Evolutionary conservation across 2,113 vertebrate genomes (phyloP), one percentile per base, ranked within the genome.

Genomic region (Pomatostomus ruficeps): DNA sequence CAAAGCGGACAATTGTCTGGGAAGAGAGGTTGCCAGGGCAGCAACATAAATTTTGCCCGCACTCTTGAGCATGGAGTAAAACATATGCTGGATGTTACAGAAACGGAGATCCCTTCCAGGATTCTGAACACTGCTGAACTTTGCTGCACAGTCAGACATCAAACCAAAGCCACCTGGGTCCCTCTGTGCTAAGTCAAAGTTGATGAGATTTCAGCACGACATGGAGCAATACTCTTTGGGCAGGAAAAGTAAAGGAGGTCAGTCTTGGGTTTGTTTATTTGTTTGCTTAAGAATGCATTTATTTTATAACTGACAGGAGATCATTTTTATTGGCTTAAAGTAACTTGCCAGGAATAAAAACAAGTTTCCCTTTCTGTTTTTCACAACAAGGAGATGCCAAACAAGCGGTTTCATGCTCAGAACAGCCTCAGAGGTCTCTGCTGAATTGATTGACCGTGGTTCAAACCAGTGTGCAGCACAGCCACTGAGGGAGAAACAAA

Each of bases 401-500:
- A 83, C 0, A 35, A 88, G 23, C 1, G 11, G 31, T 72, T 83
- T 49, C 7, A 0, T 15, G 42, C 49, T 83, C 49, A 51, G 62
- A 82, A 67, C 35, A 79, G 16, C n/a, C 45, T 89, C 46, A 23
- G 66, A 85, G 11, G 25, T 91, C 74, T 89, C 93, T 62, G 71
- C 49, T 73, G 82, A 85, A 93, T 85, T 88, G 77, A 57, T 29
- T 11, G 2, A 65, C 54, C 0, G 0, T 55, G 22, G 15, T 75
- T 96, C 92, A 96, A 93, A 94, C 22, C 78, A 96, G 46, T 2
- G 90, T 91, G 88, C 88, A 96, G 90, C 93, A 94, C 71, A 96
- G 63, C 94, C 95, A 97, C 95, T 96, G 66, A 46, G 67, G 85
- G 58, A 93, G 54, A 90, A 88, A 93, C 31, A 94, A 45, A 93